Evolutionary conservation across 2,888 invertebrate species (phyloP).

Genomic region (Scaptomyza parva): DNA sequence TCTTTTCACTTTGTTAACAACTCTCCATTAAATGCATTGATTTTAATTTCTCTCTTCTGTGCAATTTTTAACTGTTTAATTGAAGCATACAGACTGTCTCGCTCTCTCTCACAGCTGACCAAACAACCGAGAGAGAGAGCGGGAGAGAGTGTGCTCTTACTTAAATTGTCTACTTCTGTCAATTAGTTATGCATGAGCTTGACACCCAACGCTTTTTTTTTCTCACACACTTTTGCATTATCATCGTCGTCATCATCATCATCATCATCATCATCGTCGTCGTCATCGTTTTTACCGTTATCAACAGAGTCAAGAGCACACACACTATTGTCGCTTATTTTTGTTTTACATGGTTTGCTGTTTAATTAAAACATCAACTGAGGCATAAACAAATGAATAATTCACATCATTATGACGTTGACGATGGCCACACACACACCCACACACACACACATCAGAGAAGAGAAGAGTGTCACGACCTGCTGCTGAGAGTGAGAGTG

Average conservation of each 20-base stretch:
- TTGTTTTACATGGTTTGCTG: conserved; percentile 37
- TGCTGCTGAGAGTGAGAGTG: background rate
- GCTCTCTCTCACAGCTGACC: too few relatives aligned
- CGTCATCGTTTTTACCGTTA: too few relatives aligned
- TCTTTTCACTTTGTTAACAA: conserved; percentile 39
- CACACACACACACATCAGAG: too few relatives aligned
- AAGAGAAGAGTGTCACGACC: conserved; percentile 27
- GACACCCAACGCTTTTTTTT: background rate
- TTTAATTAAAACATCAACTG: conserved; percentile 79
- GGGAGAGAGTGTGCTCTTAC: background rate
- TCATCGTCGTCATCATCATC: too few relatives aligned
- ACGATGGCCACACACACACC: conserved; percentile 37
- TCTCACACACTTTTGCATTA: too few relatives aligned
- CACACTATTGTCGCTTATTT: conserved; percentile 36
- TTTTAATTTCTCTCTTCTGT: background rate
- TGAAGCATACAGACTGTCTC: too few relatives aligned
- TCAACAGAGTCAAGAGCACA: background rate
- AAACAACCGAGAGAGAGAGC: background rate
- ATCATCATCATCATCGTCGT: background rate
- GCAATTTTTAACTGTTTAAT: background rate
- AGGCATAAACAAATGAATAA: conserved; percentile 79
- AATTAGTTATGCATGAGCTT: conserved; percentile 46
- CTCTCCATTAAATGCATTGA: too few relatives aligned
- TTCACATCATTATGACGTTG: conserved; percentile 68
- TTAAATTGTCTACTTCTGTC: conserved; percentile 25